Evolutionary conservation across 2,797 vertebrate genomes (phyloP).

Genomic region (Helarctos malayanus): DNA sequence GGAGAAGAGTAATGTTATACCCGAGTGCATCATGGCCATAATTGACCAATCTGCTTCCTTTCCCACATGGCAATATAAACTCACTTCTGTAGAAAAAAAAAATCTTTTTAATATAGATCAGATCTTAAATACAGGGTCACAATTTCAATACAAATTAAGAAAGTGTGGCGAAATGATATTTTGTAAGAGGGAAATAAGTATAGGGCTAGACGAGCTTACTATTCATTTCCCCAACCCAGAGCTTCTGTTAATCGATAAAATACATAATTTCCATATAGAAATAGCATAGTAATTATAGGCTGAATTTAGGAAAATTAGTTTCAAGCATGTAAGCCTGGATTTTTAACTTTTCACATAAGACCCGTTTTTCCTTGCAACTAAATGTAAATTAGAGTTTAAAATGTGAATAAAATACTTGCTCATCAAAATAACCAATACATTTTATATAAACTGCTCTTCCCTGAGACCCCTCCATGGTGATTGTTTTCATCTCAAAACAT

Average conservation of each 20-base stretch:
- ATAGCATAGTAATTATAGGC: background rate
- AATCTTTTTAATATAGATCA: background rate
- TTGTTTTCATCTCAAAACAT: conserved; percentile 48
- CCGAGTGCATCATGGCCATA: background rate
- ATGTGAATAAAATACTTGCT: conserved; percentile 18
- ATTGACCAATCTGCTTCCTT: background rate
- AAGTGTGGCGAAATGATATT: background rate
- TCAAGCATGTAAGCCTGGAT: background rate
- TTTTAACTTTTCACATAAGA: background rate
- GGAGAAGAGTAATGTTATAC: background rate
- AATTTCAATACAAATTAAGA: background rate
- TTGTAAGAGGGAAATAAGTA: background rate
- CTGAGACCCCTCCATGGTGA: background rate
- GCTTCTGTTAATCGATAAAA: background rate
- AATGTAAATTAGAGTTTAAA: conserved; percentile 61
- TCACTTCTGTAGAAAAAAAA: background rate
- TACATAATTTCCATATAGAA: background rate
- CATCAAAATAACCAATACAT: background rate
- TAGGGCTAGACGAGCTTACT: background rate
- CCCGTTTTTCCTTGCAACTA: background rate
- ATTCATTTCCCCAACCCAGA: background rate
- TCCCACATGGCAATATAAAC: background rate
- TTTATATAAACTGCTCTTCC: background rate
- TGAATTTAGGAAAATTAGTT: conserved; percentile 4
- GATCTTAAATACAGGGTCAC: background rate